These are phyloP conservation scores for Deroplatys truncata DNA, from an alignment of 2,888 invertebrate species.

Conservation along the genomic window DNA sequence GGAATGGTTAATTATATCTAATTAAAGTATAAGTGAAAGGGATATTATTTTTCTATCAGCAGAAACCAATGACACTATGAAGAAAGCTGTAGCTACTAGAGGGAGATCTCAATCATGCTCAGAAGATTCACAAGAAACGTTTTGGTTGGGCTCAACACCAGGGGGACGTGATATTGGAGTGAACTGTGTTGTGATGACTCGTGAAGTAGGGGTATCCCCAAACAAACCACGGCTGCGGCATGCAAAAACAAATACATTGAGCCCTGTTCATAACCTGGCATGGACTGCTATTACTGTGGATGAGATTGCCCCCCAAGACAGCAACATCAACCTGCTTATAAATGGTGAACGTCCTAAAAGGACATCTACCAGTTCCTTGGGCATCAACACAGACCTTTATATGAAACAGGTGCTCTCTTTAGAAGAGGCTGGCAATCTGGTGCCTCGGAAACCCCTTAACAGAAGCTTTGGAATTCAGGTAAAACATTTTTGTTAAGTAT, in stretches of 20 bases:
- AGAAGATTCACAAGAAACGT: background rate
- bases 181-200: constrained; percentile 57
- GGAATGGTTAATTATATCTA: too few relatives aligned
- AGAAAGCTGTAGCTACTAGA: background rate
- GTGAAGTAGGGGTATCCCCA: constrained; percentile 60
- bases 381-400: background rate
- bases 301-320: background rate
- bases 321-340: background rate
- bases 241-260: constrained; percentile 5
- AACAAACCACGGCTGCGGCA: constrained; percentile 39
- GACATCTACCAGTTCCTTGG: background rate
- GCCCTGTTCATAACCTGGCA: background rate
- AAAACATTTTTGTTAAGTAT: background rate
- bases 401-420: background rate
- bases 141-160: background rate
- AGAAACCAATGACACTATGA: constrained; percentile 25
- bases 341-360: background rate
- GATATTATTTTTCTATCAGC: constrained; percentile 13
- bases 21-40: background rate
- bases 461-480: background rate
- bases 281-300: background rate
- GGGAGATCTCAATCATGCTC: background rate
- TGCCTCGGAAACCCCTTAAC: background rate
- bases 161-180: constrained; percentile 58
- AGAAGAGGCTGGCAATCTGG: background rate